A percentile compares a stretch with the other conserved stretches of the same genome.
These are phyloP conservation scores for Drosophila gaucha DNA, from an alignment of 2,888 invertebrate genomes.

Conservation along the genomic window DNA sequence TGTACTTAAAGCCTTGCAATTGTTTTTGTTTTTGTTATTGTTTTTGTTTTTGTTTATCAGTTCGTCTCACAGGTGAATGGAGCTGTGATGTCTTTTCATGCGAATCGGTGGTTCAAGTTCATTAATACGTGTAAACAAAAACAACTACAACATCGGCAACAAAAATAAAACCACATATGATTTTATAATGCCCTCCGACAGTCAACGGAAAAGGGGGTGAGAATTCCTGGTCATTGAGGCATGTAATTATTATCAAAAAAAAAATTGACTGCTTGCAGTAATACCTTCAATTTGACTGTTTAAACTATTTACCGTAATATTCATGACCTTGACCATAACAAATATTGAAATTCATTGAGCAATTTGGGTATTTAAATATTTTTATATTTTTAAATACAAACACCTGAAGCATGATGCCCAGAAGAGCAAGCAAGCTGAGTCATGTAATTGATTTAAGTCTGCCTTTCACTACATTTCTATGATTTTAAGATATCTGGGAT, in stretches of 20 bases:
- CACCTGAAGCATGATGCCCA: too few species aligned
- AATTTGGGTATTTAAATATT: not conserved
- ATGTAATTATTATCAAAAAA: conserved; percentile 35
- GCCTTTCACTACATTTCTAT: too few species aligned
- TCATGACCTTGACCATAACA: not conserved
- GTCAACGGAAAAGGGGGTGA: not conserved
- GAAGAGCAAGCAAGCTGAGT: too few species aligned
- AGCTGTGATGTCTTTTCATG: conserved; percentile 32
- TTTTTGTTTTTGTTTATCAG: conserved; percentile 27
- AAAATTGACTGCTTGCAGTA: conserved; percentile 12
- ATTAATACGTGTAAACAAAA: conserved; percentile 46
- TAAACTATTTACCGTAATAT: conserved; percentile 1
- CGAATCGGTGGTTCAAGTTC: conserved; percentile 47
- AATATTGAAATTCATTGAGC: not conserved
- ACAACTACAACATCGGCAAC: conserved; percentile 11
- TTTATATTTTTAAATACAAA: not conserved
- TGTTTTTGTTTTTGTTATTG: conserved; percentile 21
- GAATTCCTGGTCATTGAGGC: conserved; percentile 26
- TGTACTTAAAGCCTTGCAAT: conserved; percentile 7
- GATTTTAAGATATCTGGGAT: too few species aligned
- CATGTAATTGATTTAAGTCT: too few species aligned
- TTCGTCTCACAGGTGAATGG: conserved; percentile 45
- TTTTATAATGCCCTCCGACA: conserved; percentile 23
- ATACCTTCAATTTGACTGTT: not conserved
- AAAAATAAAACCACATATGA: conserved; percentile 3